A percentile compares a stretch with the other conserved stretches of the same genome.
Conservation (phyloP, 2,888 invertebrate species). For the Apeira syringaria region DNA sequence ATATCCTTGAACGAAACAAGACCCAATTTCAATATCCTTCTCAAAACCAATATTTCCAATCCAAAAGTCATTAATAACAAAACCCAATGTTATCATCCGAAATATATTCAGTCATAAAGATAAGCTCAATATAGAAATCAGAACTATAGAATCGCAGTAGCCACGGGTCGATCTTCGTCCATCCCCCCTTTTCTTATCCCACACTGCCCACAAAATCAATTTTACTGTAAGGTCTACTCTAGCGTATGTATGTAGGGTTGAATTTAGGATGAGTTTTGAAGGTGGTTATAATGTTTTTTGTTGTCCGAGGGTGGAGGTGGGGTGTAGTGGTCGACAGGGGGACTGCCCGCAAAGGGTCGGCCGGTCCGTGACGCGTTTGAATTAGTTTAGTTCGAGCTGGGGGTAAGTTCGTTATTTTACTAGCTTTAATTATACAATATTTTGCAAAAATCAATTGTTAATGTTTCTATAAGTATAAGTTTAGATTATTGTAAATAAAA, state of each 20-base stretch:
- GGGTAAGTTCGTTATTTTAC: neutral
- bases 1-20: too few relatives aligned
- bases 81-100: slow-evolving; percentile 13
- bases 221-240: slow-evolving; percentile 17
- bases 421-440: too few relatives aligned
- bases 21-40: too few relatives aligned
- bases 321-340: slow-evolving; percentile 81
- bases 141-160: slow-evolving; percentile 75
- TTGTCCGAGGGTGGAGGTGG: slow-evolving; percentile 59
- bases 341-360: slow-evolving; percentile 81
- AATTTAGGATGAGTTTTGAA: slow-evolving; percentile 31
- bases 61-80: slow-evolving; percentile 1
- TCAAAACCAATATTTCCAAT: slow-evolving; percentile 7
- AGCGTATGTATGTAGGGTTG: slow-evolving; percentile 33
- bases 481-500: too few relatives aligned
- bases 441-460: too few relatives aligned
- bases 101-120: slow-evolving; percentile 20
- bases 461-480: too few relatives aligned
- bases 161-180: slow-evolving; percentile 72
- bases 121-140: slow-evolving; percentile 59
- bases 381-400: slow-evolving; percentile 26
- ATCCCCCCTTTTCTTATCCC: slow-evolving; percentile 54
- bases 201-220: slow-evolving; percentile 60
- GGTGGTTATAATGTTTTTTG: slow-evolving; percentile 68
- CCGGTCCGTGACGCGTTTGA: slow-evolving; percentile 63